phyloP scores from a whole-genome alignment of 2,888 invertebrate species.

The Bursaphelenchus okinawaensis region DNA sequence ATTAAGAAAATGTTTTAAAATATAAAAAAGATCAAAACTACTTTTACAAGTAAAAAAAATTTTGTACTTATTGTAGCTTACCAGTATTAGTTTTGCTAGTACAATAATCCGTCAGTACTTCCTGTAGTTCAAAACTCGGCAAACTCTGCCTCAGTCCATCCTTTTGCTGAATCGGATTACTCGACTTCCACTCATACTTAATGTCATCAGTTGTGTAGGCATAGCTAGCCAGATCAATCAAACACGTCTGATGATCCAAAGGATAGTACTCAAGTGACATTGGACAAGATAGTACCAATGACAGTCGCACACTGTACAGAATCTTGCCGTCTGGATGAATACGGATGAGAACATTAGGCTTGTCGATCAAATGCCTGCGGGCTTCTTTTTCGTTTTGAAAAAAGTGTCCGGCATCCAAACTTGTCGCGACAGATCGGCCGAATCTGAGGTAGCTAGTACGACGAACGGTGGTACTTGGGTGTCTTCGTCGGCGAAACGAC shows the following conservation, averaged over 20 bases:
- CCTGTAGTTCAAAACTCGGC: constrained; percentile 86
- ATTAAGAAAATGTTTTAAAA: neutral
- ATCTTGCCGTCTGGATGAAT: constrained; percentile 91
- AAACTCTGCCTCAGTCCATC: constrained; percentile 64
- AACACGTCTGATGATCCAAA: constrained; percentile 87
- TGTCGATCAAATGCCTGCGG: constrained; percentile 45
- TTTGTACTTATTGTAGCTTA: constrained; percentile 56
- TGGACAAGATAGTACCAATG: constrained; percentile 87
- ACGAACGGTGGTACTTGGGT: constrained; percentile 52
- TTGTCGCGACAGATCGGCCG: constrained; percentile 51
- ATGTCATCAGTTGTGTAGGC: constrained; percentile 95
- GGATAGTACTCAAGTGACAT: constrained; percentile 96
- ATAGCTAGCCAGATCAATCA: constrained; percentile 90
- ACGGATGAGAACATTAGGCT: constrained; percentile 78
- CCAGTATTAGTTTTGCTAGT: constrained; percentile 94
- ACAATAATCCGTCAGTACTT: constrained; percentile 88
- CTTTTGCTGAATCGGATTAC: constrained; percentile 89
- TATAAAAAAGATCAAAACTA: neutral
- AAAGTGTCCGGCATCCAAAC: constrained; percentile 56
- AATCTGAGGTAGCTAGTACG: constrained; percentile 52
- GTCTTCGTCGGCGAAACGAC: constrained; percentile 49
- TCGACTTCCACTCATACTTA: constrained; percentile 85
- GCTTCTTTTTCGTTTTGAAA: constrained; percentile 41
- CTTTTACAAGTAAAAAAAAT: neutral
- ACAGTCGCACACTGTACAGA: constrained; percentile 84